Percentiles rank a stretch among this genome's conserved stretches.
phyloP scores from a whole-genome alignment of 2,888 invertebrate genomes.

The Siphlonurus alternatus region DNA sequence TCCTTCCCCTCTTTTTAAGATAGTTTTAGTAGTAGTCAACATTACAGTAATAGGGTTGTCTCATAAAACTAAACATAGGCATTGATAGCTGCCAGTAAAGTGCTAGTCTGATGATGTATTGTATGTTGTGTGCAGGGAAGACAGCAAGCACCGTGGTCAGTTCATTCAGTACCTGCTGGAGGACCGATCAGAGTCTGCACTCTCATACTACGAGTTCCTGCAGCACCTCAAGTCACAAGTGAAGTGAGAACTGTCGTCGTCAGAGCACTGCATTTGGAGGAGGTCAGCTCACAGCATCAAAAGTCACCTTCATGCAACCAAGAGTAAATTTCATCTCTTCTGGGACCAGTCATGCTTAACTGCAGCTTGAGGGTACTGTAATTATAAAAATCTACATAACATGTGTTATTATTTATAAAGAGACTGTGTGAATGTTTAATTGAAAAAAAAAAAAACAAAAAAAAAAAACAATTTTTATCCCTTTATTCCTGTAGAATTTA shows the following conservation, averaged over 20 bases:
- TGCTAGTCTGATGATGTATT: neutral
- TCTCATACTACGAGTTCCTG: constrained; percentile 96
- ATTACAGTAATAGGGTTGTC: too few relatives aligned
- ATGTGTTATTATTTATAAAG: too few relatives aligned
- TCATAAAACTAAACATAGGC: too few relatives aligned
- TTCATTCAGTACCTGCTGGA: constrained; percentile 86
- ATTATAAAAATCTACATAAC: too few relatives aligned
- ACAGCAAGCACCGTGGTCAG: constrained; percentile 60
- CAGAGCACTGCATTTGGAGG: neutral
- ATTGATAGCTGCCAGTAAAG: too few relatives aligned
- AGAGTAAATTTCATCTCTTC: neutral
- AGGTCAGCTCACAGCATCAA: neutral
- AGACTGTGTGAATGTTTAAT: too few relatives aligned
- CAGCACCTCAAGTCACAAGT: constrained; percentile 84
- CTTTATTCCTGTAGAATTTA: too few relatives aligned
- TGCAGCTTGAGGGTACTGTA: neutral
- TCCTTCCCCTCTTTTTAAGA: neutral
- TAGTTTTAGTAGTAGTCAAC: too few relatives aligned
- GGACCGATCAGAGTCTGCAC: constrained; percentile 82
- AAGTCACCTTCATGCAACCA: neutral
- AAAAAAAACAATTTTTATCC: too few relatives aligned
- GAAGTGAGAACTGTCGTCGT: constrained; percentile 40
- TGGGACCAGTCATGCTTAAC: neutral
- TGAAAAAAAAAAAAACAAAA: too few relatives aligned
- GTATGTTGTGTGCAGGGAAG: constrained; percentile 50